phyloP scores from a whole-genome alignment of 2,888 invertebrate species.

The Baccha elongata region DNA sequence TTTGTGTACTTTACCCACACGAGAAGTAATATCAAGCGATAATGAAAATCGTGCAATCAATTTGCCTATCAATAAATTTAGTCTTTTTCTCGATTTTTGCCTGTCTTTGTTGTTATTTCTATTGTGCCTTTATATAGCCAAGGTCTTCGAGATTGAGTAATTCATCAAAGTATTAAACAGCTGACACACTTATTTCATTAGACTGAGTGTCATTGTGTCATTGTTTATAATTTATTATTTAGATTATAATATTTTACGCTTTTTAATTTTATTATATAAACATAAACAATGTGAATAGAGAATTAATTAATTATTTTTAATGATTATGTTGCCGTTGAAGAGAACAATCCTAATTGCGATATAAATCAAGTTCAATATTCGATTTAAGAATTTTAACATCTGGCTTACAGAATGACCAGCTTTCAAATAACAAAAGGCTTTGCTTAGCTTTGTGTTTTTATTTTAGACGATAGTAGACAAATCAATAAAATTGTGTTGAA shows the following conservation, averaged over 20 bases:
- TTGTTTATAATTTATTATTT: slow-evolving; percentile 9
- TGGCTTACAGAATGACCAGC: too few species aligned
- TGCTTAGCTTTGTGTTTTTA: too few species aligned
- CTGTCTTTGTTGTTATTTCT: slow-evolving; percentile 16
- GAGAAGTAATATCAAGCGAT: slow-evolving; percentile 38
- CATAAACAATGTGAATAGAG: slow-evolving; percentile 34
- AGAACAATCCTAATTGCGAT: background rate
- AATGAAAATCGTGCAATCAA: slow-evolving; percentile 36
- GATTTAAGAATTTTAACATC: too few species aligned
- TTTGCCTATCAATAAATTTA: slow-evolving; percentile 14
- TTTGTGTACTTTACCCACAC: slow-evolving; percentile 28
- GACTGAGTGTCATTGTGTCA: slow-evolving; percentile 55
- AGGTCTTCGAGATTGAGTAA: slow-evolving; percentile 51
- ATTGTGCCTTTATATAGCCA: slow-evolving; percentile 17
- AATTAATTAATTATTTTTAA: too few species aligned
- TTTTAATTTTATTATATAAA: background rate
- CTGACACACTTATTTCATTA: slow-evolving; percentile 61
- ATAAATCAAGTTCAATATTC: background rate
- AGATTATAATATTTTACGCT: background rate
- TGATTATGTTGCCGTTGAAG: background rate
- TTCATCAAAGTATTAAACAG: slow-evolving; percentile 27
- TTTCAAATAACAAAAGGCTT: too few species aligned
- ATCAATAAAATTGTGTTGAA: too few species aligned
- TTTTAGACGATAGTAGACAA: too few species aligned
- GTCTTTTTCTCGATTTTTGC: slow-evolving; percentile 20